Base-by-base conservation (phyloP, 2,888 invertebrate species). In the Lordiphosa fenestrarum region DNA sequence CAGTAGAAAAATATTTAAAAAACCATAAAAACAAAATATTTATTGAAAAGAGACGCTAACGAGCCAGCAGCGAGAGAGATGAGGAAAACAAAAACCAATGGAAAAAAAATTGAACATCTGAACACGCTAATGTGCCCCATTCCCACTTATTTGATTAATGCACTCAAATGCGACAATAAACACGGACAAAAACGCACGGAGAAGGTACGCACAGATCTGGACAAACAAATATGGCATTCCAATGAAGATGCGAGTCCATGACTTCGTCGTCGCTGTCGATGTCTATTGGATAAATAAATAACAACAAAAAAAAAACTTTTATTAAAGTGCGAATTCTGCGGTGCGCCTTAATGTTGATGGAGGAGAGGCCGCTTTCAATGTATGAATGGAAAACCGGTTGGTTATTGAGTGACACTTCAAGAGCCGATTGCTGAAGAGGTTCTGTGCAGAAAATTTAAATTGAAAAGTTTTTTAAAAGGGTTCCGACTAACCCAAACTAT, bases 1-100 rank as follows among this genome's bases (percentile, higher is more conserved):
- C 72, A 62, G 69, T 52, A 66, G 63, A 66, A 53, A 84, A 77
- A 81, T 77, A 77, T 77, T 77, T 84, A 84, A 77, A 77, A 84
- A 84, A 82, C 82, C 84, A 77, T 84, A 82, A 84, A 77, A 77
- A 77, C 77, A 84, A 84, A 84, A 84, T 84, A 84, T 84, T 84
- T 77, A 84, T 84, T 77, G 82, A 81, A 73, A 54, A 52, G 53
- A 71, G 55, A 66, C 57, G 77, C 65, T 81, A 77, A 77, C 84
- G 68, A 73, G 67, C 57, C 55, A 62, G 39, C 39, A 52, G 39
- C 39, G 52, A 23, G 56, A 23, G 56, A 49, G 62, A 41, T 41
- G 41, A 38, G 42, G 46, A 40, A 19, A 15, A 30, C 61, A 51
- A 49, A 19, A 3, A 19, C 19, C 2, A 19, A 19, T 15, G 15